Conservation (phyloP, 2,888 invertebrate genomes). For the Cosmorhoe ocellata region DNA sequence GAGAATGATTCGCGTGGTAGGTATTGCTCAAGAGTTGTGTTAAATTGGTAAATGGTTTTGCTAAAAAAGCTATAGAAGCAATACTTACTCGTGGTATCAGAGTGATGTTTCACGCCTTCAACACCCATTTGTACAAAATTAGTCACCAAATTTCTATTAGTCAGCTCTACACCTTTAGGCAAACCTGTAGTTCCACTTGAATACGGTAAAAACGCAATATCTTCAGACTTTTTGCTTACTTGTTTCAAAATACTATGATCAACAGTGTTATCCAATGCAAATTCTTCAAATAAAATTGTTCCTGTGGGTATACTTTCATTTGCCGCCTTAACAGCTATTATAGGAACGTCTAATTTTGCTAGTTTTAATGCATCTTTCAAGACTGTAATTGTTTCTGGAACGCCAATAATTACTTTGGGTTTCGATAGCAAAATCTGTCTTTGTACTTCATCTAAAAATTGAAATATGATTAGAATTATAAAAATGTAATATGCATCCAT, state of each 20-base stretch:
- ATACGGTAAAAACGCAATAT: conserved; percentile 87
- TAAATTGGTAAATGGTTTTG: too few relatives aligned
- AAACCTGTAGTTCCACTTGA: conserved; percentile 93
- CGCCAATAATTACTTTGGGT: conserved; percentile 84
- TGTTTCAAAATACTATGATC: conserved; percentile 72
- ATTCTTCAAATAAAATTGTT: conserved; percentile 83
- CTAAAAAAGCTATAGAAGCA: too few relatives aligned
- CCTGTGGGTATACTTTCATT: conserved; percentile 63
- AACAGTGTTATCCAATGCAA: conserved; percentile 70
- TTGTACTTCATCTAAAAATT: conserved; percentile 86
- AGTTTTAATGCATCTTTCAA: conserved; percentile 71
- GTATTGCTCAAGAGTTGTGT: too few relatives aligned
- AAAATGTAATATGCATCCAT: too few relatives aligned
- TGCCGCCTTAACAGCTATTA: conserved; percentile 58
- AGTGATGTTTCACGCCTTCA: conserved; percentile 46
- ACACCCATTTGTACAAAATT: conserved; percentile 62
- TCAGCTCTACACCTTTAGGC: conserved; percentile 87
- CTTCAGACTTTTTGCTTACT: conserved; percentile 67
- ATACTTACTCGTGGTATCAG: conserved; percentile 56
- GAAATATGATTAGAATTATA: background rate
- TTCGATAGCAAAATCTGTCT: conserved; percentile 83
- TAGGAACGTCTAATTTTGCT: conserved; percentile 71
- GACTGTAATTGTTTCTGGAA: conserved; percentile 69
- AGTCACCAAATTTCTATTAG: conserved; percentile 80
- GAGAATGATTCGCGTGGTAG: too few relatives aligned